Evolutionary conservation across 23 tunicate species (phyloP).

Genomic region (Halocynthia roretzi): DNA sequence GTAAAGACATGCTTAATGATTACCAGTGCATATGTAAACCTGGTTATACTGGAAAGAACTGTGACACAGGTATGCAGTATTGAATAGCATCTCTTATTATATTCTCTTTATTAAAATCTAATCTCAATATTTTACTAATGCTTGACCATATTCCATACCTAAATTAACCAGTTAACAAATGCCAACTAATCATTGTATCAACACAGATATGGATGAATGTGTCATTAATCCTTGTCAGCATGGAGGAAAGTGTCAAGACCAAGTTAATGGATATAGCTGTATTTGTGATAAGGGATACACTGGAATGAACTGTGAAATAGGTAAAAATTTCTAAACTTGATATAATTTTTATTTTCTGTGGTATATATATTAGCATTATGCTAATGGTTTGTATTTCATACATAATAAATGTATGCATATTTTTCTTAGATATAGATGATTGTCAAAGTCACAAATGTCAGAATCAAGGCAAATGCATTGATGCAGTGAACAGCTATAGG

Average conservation of each 20-base stretch:
- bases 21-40: neutral
- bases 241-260: neutral
- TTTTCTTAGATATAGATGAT: constrained; percentile 1
- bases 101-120: neutral
- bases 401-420: neutral
- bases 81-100: neutral
- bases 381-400: neutral
- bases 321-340: neutral
- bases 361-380: neutral
- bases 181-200: neutral
- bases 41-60: neutral
- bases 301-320: constrained; percentile 6
- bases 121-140: neutral
- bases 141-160: neutral
- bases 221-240: neutral
- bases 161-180: neutral
- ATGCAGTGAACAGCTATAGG: constrained; percentile 2
- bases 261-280: constrained; percentile 1
- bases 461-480: constrained; percentile 5
- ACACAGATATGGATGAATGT: constrained; percentile 1
- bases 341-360: neutral
- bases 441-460: neutral
- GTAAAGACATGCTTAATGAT: neutral
- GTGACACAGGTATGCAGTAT: neutral
- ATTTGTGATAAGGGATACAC: neutral